Conservation (phyloP, 1,140 invertebrate species). For the Achroia grisella region DNA sequence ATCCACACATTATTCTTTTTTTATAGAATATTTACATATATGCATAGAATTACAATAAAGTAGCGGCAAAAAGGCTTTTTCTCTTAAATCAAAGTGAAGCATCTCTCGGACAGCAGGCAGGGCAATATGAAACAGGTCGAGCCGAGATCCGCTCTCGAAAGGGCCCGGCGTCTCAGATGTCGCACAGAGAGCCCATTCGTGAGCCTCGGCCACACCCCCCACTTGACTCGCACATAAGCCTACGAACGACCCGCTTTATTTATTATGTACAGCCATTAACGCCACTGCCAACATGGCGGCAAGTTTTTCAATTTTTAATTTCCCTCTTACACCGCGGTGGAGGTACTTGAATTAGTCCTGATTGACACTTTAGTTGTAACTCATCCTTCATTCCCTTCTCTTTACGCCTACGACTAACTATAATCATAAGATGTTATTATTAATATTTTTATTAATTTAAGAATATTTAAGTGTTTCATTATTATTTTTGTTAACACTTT, state of each 20-base stretch:
- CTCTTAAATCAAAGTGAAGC: slow-evolving; percentile 67
- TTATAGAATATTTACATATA: slow-evolving; percentile 24
- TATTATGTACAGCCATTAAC: slow-evolving; percentile 72
- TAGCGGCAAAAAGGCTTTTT: slow-evolving; percentile 57
- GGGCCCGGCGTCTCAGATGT: slow-evolving; percentile 65
- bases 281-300: slow-evolving; percentile 64
- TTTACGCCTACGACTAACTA: no score
- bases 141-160: slow-evolving; percentile 52
- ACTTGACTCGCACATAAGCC: slow-evolving; percentile 68
- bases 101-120: slow-evolving; percentile 52
- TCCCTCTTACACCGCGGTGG: slow-evolving; percentile 43
- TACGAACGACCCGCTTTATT: slow-evolving; percentile 64
- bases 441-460: no score
- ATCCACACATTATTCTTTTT: no score
- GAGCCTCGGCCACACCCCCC: slow-evolving; percentile 62
- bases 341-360: slow-evolving; percentile 43
- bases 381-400: slow-evolving; percentile 2
- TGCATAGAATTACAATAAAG: slow-evolving; percentile 20
- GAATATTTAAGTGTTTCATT: no score
- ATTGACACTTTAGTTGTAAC: slow-evolving; percentile 56
- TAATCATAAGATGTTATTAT: no score
- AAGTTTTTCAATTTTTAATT: slow-evolving; percentile 70
- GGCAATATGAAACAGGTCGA: slow-evolving; percentile 69
- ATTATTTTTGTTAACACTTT: no score
- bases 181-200: slow-evolving; percentile 63